A percentile compares a stretch with the other conserved stretches of the same genome.
Evolutionary conservation across 2,888 invertebrate genomes (phyloP).

Genomic region (Adineta ricciae): DNA sequence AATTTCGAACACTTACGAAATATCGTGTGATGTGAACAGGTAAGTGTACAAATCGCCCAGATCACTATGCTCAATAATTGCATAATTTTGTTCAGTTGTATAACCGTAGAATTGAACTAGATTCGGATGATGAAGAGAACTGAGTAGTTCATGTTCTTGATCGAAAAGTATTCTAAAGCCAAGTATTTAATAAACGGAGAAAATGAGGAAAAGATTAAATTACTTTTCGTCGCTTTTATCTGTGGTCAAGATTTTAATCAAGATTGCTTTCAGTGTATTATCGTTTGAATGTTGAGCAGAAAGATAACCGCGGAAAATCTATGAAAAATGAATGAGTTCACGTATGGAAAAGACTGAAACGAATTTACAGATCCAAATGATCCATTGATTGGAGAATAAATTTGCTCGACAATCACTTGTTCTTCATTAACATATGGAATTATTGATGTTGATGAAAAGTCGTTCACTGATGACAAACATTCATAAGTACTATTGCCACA

Average conservation of each 20-base stretch:
- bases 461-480: neutral
- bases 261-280: neutral
- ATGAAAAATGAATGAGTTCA: neutral
- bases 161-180: neutral
- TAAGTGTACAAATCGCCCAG: constrained; percentile 86
- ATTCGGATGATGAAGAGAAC: constrained; percentile 86
- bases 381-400: neutral
- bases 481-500: neutral
- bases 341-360: too few species aligned
- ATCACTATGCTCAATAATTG: constrained; percentile 93
- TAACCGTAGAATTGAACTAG: constrained; percentile 71
- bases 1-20: constrained; percentile 64
- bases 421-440: neutral
- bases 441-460: too few species aligned
- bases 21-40: constrained; percentile 56
- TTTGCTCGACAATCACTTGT: neutral
- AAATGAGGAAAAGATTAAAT: too few species aligned
- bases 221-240: neutral
- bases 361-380: neutral
- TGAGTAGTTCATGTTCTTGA: constrained; percentile 91
- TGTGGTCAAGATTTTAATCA: neutral
- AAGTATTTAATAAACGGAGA: neutral
- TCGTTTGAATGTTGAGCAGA: neutral
- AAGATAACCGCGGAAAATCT: neutral
- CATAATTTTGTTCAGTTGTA: constrained; percentile 68